Base-by-base conservation (phyloP, 2,888 invertebrate genomes). In the Campoplex capitator region DNA sequence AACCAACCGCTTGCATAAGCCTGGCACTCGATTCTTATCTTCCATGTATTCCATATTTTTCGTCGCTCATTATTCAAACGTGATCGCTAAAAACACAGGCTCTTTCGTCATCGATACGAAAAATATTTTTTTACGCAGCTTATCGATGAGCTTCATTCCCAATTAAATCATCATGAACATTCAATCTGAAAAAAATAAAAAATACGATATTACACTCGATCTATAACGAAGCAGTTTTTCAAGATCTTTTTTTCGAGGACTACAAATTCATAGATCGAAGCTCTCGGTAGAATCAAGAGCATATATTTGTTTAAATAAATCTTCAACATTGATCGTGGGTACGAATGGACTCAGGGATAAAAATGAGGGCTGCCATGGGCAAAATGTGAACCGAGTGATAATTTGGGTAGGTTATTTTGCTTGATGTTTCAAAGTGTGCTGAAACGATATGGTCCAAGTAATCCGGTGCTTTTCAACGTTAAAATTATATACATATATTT, bases 21-120 rank as follows among this genome's bases (percentile, higher is more conserved):
- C 28, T 32, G 8, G 13, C 58, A 11, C 58, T 74, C 80, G 51
- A 81, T 65, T 51, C 48, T 73, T 71, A 71, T 80, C 58, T 71
- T 32, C 32, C 0, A 51, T 51, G 18, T 3, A 38, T 73, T 65
- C 38, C 35, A 54, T 71, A 81, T 51, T 73, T 51, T 73, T 65
- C 42, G 23, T 68, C 68, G 42, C 38, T 9, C n/a, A 68, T 42
- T 2, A 38, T 42, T 68, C 42, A 9, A 18, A 35, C 67, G 18
- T 9, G n/a, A 35, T 38, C 32, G 13, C 35, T 38, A 67, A 67
- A 67, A 65, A 35, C 18, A 3, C 32, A 3, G 32, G 3, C 7
- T 65, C 28, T 67, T 42, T 38, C 38, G 35, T 42, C 38, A 3
- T 28, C 6, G 28, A 13, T 13, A 13, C 58, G 28, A 13, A 28